phyloP scores from a whole-genome alignment of 1,140 invertebrate species.

The Aphidius gifuensis region DNA sequence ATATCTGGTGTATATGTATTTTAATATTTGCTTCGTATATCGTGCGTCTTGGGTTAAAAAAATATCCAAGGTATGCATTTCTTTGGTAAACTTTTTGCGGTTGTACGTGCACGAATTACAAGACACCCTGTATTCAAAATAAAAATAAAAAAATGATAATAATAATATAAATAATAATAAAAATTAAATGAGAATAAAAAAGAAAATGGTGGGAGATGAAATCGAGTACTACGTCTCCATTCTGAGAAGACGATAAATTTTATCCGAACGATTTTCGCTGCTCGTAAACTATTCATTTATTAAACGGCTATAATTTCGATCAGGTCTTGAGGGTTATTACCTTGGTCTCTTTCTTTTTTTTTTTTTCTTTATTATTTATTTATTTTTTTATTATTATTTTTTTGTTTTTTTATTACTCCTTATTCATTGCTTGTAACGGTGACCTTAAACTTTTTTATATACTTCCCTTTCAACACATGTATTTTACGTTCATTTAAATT shows the following conservation, averaged over 20 bases:
- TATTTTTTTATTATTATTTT: conserved; percentile 39
- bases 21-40: no score
- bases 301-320: conserved; percentile 53
- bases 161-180: no score
- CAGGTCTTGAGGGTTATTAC: conserved; percentile 36
- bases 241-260: conserved; percentile 35
- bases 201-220: conserved; percentile 30
- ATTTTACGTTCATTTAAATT: conserved; percentile 28
- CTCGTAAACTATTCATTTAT: conserved; percentile 56
- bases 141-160: no score
- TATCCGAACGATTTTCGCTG: conserved; percentile 51
- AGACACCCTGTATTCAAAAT: no score
- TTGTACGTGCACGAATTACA: no score
- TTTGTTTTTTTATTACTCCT: conserved; percentile 30
- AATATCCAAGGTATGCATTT: no score
- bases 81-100: no score
- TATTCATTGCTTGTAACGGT: not conserved
- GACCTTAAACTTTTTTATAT: conserved; percentile 10
- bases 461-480: conserved; percentile 28
- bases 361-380: conserved; percentile 12
- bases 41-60: no score
- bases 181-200: not conserved
- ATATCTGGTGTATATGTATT: no score
- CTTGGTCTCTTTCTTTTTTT: conserved; percentile 5
- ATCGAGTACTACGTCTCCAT: conserved; percentile 22